Conservation (phyloP, 2,113 vertebrate species). For the Limnothrissa miodon region DNA sequence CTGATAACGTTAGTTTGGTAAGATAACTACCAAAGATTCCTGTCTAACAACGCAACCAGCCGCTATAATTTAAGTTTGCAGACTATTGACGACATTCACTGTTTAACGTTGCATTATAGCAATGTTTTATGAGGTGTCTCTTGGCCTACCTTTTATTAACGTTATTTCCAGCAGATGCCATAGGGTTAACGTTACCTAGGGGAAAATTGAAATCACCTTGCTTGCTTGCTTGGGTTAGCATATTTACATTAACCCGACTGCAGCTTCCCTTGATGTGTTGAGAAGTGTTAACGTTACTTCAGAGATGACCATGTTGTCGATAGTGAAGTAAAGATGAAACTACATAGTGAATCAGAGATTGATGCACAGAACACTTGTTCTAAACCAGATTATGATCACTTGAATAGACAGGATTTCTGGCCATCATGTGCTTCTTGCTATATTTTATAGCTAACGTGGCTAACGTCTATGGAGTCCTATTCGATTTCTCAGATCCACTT, state of each 20-base stretch:
- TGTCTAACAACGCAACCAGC: too few species aligned
- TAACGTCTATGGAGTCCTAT: too few species aligned
- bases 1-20: background rate
- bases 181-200: too few species aligned
- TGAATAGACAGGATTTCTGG: background rate
- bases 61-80: background rate
- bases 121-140: background rate
- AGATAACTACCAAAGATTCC: background rate
- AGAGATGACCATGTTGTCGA: too few species aligned
- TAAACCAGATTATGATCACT: background rate
- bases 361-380: background rate
- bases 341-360: background rate
- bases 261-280: background rate
- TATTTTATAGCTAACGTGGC: background rate
- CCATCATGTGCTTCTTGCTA: background rate
- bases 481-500: too few species aligned
- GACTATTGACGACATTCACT: background rate
- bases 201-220: background rate
- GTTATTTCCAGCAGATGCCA: too few species aligned
- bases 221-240: background rate
- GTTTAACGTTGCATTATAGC: background rate
- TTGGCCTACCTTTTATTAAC: too few species aligned
- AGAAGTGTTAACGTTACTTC: background rate
- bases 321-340: background rate
- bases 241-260: background rate